phyloP scores from a whole-genome alignment of 1,140 invertebrate species.

The Hycleus phaleratus region DNA sequence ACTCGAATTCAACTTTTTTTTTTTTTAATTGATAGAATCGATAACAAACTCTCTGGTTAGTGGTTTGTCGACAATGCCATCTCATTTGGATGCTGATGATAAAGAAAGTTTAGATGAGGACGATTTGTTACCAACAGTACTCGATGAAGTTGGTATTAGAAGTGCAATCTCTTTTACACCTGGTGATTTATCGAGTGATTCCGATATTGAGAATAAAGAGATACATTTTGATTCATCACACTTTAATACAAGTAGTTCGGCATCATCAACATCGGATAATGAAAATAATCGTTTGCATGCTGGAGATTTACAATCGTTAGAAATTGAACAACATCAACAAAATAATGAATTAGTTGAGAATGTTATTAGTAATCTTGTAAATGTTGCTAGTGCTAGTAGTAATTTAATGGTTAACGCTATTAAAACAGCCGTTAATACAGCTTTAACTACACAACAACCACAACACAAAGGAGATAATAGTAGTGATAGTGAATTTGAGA shows the following conservation, averaged over 20 bases:
- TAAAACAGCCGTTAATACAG: background rate
- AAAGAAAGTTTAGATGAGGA: conserved; percentile 30
- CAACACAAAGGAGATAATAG: conserved; percentile 21
- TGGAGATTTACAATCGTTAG: background rate
- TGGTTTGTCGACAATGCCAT: conserved; percentile 32
- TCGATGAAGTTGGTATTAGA: background rate
- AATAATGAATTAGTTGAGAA: background rate
- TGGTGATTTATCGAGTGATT: conserved; percentile 30
- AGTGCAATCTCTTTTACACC: conserved; percentile 14
- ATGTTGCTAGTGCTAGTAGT: conserved; percentile 4
- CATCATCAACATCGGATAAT: conserved; percentile 20
- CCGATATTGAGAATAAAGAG: conserved; percentile 27
- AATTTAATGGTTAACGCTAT: conserved; percentile 22
- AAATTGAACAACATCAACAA: background rate
- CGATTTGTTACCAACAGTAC: conserved; percentile 22
- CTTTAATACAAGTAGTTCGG: conserved; percentile 31
- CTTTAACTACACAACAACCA: too few relatives aligned
- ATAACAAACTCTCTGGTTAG: conserved; percentile 30
- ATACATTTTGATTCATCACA: conserved; percentile 30
- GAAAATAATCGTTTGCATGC: conserved; percentile 1
- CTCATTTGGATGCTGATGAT: conserved; percentile 30
- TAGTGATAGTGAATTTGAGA: conserved; percentile 35
- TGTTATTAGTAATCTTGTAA: conserved; percentile 17
- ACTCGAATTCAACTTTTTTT: background rate
- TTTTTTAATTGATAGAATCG: conserved; percentile 25